Conservation (phyloP, 1,140 invertebrate species). For the Nymphalis io region DNA sequence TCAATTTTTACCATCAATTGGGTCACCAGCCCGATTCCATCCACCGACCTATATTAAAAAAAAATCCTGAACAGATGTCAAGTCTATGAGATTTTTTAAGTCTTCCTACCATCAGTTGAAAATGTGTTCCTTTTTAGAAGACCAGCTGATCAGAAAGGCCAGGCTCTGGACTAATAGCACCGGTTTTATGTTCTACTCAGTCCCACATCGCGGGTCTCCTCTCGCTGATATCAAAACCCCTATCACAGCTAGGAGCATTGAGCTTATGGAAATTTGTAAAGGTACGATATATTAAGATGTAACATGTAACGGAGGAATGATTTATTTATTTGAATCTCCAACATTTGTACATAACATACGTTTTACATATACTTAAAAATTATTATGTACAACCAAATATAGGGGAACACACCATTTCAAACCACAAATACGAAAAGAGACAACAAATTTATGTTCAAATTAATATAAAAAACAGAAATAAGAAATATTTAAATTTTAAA, state of each 20-base stretch:
- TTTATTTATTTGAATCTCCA: not conserved
- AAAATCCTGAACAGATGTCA: not conserved
- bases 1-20: no score
- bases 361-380: no score
- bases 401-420: no score
- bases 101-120: not conserved
- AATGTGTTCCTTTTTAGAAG: constrained; percentile 21
- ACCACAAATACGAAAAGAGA: no score
- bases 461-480: no score
- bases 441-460: no score
- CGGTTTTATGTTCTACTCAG: constrained; percentile 87
- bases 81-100: not conserved
- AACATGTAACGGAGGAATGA: not conserved
- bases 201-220: constrained; percentile 86
- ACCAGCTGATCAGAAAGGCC: constrained; percentile 27
- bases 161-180: constrained; percentile 80
- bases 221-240: constrained; percentile 85
- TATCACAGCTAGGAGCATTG: constrained; percentile 81
- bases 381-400: no score
- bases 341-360: no score
- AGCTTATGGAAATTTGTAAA: constrained; percentile 84
- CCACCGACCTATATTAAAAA: no score
- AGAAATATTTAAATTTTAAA: no score
- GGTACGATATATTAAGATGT: constrained; percentile 64
- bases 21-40: no score